Evolutionary conservation across 2,888 invertebrate genomes (phyloP), one percentile per base, ranked within the genome.

Genomic region (Tetanocera ferruginea): DNA sequence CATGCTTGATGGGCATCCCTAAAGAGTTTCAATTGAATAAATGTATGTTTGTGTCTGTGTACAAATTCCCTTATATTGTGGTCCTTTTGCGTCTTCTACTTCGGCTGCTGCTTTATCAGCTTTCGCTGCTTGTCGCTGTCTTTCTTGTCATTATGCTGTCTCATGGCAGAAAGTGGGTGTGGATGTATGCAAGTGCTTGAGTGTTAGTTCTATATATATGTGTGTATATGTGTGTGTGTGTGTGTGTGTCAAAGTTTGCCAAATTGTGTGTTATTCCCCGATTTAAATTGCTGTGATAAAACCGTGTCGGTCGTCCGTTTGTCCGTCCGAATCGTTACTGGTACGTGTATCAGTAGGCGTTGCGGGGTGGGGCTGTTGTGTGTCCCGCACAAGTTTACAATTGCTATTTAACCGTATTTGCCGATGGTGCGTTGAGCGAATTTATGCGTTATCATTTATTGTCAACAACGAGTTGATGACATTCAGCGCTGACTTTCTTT

Each of bases 401-500:
- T 73, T 73, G 73, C 62, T 62, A 43, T 62, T 73, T 73, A 73
- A 73, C 73, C 49, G 23, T 62, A 62, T 49, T 73, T 25, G 76
- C 69, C 77, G 74, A 57, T 76, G n/a, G n/a, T 31, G 73, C 76
- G 79, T 78, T 43, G 83, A 77, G 82, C 80, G 83, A 84, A 85
- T 86, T 86, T 86, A 85, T 86, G 86, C 84, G 85, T 84, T 86
- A 85, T 85, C 86, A 85, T 85, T 85, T 85, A 85, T 86, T 85
- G 86, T 85, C 83, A 83, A 83, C 82, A 85, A 85, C 86, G 85
- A 85, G 85, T 75, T 34, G 75, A 34, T 51, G 60, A 23, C 51
- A 28, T 17, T 55, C 19, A 28, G 31, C 19, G 55, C 19, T 43
- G 43, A 43, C 43, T 43, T 43, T 43, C 43, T 14, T 57, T 57